Base-by-base conservation (phyloP, 2,113 vertebrate genomes). In the Zosterops pallidus region DNA sequence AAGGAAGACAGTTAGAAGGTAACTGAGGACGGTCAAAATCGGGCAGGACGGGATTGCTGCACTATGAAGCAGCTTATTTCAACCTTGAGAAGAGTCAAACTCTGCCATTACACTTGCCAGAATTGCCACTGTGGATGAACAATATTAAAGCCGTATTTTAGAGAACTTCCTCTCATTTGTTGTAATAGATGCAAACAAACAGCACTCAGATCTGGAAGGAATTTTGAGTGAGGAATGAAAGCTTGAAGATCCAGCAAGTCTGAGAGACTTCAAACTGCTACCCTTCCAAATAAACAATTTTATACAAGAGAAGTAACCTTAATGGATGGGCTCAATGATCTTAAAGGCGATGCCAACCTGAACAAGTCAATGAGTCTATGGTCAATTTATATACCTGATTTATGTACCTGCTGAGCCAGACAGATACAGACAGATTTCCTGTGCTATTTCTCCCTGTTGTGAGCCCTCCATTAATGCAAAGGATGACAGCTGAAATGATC, bases 1-100 rank as follows among this genome's bases (percentile, higher is more conserved):
- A 74, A 86, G 57, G 49, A 64, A 39, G 31, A 94, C 92, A 92
- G 90, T 83, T 88, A 96, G 7, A 77, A 63, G 77, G 77, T 53
- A 89, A 44, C 28, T 24, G 24, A 78, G 89, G 64, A 82, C 25
- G 23, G 44, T 14, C 37, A 53, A 69, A 42, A 28, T 4, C 0
- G 0, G 14, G 26, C 37, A 25, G 39, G 57, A 64, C 4, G 2
- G 28, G n/a, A 21, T 12, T 63, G 50, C 42, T 50, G 44, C 23
- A 37, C 6, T 42, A 11, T 1, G 14, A 67, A 81, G 35, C 19
- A 35, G 31, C 18, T 83, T 17, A 4, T 12, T 74, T 20, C 47
- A 46, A 23, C 4, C 31, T 47, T 55, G 15, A 37, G 7, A 44
- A 23, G n/a, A 86, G 55, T 3, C 28, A 20, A 53, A 68, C 9